A percentile compares a stretch with the other conserved stretches of the same genome.
These are phyloP conservation scores for Ethmia dodecea DNA, from an alignment of 2,888 invertebrate species.

Conservation along the genomic window DNA sequence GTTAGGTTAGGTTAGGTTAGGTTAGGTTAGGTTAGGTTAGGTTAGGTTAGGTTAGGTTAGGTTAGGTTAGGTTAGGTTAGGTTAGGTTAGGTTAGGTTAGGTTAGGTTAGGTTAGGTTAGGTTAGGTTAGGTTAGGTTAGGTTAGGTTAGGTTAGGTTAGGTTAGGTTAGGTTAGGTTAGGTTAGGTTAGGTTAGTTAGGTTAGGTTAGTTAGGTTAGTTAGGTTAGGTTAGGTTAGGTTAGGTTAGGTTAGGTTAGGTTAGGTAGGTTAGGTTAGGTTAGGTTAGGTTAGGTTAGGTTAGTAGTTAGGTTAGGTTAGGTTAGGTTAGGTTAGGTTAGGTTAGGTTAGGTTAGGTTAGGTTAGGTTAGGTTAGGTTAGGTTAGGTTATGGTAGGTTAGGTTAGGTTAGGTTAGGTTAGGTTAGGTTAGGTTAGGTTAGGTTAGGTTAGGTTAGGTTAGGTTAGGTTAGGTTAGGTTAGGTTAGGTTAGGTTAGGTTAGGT, in stretches of 20 bases:
- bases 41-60: constrained; percentile 18
- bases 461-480: constrained; percentile 21
- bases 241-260: constrained; percentile 18
- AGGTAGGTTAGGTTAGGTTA: constrained; percentile 21
- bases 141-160: constrained; percentile 19
- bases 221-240: constrained; percentile 21
- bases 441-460: constrained; percentile 18
- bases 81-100: constrained; percentile 19
- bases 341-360: constrained; percentile 23
- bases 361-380: constrained; percentile 23
- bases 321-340: constrained; percentile 22
- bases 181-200: constrained; percentile 24
- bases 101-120: constrained; percentile 21
- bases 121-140: constrained; percentile 17
- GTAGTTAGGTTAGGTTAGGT: constrained; percentile 22
- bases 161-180: constrained; percentile 21
- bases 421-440: constrained; percentile 19
- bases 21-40: constrained; percentile 20
- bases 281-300: constrained; percentile 24
- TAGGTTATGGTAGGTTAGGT: constrained; percentile 18
- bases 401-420: constrained; percentile 16
- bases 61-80: constrained; percentile 16
- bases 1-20: constrained; percentile 18
- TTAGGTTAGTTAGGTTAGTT: constrained; percentile 21
- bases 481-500: constrained; percentile 24